Conservation (phyloP, 2,113 vertebrate species). For the Onychostoma macrolepis region DNA sequence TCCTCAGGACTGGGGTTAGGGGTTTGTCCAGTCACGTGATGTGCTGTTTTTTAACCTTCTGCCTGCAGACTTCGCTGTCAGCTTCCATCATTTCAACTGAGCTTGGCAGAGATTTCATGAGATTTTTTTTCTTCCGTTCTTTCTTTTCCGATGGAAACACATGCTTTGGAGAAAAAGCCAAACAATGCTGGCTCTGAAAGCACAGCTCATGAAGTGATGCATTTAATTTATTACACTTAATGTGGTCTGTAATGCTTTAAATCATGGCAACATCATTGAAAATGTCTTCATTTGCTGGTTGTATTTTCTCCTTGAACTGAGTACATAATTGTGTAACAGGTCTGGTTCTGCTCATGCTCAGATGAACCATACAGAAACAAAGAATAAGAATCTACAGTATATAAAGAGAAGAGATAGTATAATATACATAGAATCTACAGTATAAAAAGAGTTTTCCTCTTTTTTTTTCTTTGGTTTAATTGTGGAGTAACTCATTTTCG, state of each 20-base stretch:
- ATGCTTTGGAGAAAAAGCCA: constrained; percentile 65
- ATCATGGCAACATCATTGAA: constrained; percentile 25
- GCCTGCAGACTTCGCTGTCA: constrained; percentile 79
- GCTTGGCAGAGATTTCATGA: constrained; percentile 62
- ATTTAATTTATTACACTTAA: constrained; percentile 48
- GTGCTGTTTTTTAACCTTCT: constrained; percentile 77
- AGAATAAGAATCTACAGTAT: not conserved
- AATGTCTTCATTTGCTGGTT: constrained; percentile 36
- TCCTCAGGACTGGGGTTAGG: constrained; percentile 74
- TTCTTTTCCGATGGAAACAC: constrained; percentile 65
- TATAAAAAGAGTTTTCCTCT: too few relatives aligned
- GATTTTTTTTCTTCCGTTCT: constrained; percentile 51
- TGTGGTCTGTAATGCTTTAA: constrained; percentile 35
- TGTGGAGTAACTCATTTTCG: too few relatives aligned
- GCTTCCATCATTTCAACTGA: constrained; percentile 76
- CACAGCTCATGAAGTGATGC: constrained; percentile 11
- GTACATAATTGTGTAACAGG: not conserved
- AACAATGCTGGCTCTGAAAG: constrained; percentile 53
- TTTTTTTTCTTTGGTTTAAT: not conserved
- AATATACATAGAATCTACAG: too few relatives aligned
- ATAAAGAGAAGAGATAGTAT: too few relatives aligned
- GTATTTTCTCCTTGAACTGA: not conserved
- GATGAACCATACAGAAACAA: not conserved
- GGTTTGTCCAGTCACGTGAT: constrained; percentile 73
- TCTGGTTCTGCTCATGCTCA: constrained; percentile 79